Evolutionary conservation across 2,113 vertebrate species (phyloP).

Genomic region (Pterocles gutturalis): DNA sequence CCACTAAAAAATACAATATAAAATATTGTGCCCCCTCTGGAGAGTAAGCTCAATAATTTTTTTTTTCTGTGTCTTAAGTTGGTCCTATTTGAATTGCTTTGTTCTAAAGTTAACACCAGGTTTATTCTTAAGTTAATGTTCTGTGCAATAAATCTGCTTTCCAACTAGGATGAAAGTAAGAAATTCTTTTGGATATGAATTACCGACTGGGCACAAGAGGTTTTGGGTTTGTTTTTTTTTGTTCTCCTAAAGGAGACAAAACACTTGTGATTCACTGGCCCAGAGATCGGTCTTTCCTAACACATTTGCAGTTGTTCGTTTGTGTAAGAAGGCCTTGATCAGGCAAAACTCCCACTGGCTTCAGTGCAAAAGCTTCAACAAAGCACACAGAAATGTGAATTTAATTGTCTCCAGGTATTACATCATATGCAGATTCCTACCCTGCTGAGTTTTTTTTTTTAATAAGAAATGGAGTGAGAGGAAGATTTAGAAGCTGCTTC

Average conservation of each 20-base stretch:
- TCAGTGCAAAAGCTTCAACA: not conserved
- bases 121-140: not conserved
- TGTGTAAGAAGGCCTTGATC: slow-evolving; percentile 38
- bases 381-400: not conserved
- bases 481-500: slow-evolving; percentile 28
- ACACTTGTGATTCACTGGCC: not conserved
- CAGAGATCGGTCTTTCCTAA: not conserved
- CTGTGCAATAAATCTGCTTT: not conserved
- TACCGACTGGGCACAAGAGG: not conserved
- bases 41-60: not conserved
- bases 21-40: not conserved
- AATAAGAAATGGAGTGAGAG: not conserved
- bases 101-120: not conserved
- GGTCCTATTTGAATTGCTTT: not conserved
- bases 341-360: not conserved
- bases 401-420: slow-evolving; percentile 40
- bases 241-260: not conserved
- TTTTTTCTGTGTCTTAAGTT: not conserved
- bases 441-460: not conserved
- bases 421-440: not conserved
- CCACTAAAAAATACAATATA: not conserved
- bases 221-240: not conserved
- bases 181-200: not conserved
- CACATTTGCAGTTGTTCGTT: not conserved
- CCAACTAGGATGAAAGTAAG: not conserved